Evolutionary conservation across 2,113 vertebrate genomes (phyloP).

Genomic region (Halcyon senegalensis): DNA sequence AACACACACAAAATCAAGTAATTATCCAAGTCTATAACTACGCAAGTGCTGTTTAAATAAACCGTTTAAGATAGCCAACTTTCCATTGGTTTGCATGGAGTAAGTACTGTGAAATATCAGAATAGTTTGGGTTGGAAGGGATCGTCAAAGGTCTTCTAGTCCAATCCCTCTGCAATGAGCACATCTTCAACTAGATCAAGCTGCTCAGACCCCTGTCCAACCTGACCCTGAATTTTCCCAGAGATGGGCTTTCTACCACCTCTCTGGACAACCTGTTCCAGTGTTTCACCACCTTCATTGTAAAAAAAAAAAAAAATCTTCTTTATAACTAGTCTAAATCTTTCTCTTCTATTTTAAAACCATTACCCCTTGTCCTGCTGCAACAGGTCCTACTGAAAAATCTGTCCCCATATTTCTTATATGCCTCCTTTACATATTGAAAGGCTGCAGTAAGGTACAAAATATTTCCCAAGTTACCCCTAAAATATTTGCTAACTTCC

Average conservation of each 20-base stretch:
- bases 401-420: background rate
- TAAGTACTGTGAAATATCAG: background rate
- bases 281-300: background rate
- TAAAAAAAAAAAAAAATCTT: background rate
- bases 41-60: background rate
- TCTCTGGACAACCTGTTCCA: background rate
- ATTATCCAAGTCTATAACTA: background rate
- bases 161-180: accelerated
- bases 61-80: background rate
- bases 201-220: background rate
- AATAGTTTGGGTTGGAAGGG: background rate
- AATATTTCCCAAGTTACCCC: background rate
- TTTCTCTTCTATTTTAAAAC: background rate
- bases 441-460: background rate
- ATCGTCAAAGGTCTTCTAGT: background rate
- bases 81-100: background rate
- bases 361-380: background rate
- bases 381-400: background rate
- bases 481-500: background rate
- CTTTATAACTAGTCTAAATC: background rate
- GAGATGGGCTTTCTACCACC: too few species aligned
- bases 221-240: background rate
- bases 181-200: background rate
- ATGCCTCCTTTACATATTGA: background rate
- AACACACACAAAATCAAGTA: background rate